Conservation (phyloP, 1,140 invertebrate genomes). For the Globodera ellingtonae region DNA sequence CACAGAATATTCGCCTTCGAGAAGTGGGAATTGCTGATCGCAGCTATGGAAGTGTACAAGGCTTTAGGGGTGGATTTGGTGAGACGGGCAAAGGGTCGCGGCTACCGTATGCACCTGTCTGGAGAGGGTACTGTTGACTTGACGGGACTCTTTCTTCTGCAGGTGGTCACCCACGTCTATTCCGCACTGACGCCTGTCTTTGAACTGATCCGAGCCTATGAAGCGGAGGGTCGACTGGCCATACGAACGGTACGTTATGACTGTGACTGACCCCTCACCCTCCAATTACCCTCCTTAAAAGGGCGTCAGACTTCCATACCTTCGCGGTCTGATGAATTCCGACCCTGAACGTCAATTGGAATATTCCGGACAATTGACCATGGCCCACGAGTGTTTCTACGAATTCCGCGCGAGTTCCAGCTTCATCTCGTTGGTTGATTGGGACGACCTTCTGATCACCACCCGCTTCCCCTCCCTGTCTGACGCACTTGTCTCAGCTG, state of each 20-base stretch:
- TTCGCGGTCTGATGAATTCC: slow-evolving; percentile 22
- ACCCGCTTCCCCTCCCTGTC: slow-evolving; percentile 4
- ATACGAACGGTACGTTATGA: neutral
- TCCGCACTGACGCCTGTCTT: slow-evolving; percentile 35
- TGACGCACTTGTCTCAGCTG: slow-evolving; percentile 8
- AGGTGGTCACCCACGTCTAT: slow-evolving; percentile 38
- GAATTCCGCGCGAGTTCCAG: slow-evolving; percentile 48
- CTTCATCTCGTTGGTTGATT: slow-evolving; percentile 46
- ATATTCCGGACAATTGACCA: slow-evolving; percentile 32
- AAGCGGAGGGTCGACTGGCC: slow-evolving; percentile 28
- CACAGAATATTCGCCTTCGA: slow-evolving; percentile 29
- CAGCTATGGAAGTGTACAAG: slow-evolving; percentile 39
- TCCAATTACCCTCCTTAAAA: neutral
- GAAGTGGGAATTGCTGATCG: slow-evolving; percentile 31
- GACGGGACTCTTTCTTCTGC: too few species aligned
- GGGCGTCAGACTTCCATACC: slow-evolving; percentile 21
- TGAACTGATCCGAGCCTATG: slow-evolving; percentile 34
- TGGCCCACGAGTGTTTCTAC: slow-evolving; percentile 42
- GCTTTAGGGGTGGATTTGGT: neutral
- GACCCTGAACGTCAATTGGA: slow-evolving; percentile 32
- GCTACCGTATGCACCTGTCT: too few species aligned
- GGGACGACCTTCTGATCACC: slow-evolving; percentile 46
- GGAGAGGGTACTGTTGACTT: too few species aligned
- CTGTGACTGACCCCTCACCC: neutral
- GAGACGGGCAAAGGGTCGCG: neutral